These are phyloP conservation scores for Idaea dimidiata DNA, from an alignment of 2,888 invertebrate species.

Conservation along the genomic window DNA sequence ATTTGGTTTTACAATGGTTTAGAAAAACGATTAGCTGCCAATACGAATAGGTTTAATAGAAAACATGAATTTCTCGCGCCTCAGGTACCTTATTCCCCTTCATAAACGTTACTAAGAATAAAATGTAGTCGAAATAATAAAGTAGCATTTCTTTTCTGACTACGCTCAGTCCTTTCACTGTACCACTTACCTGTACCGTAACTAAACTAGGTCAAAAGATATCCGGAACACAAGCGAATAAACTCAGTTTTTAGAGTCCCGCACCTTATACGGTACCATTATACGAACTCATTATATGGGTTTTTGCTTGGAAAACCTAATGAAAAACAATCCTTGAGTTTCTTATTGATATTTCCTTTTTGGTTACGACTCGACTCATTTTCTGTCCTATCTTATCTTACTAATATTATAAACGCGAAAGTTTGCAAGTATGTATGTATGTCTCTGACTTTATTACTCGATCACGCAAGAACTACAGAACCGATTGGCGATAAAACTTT, in stretches of 20 bases:
- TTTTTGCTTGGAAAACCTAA: background rate
- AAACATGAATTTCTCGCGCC: background rate
- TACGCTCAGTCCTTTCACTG: background rate
- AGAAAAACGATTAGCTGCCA: too few species aligned
- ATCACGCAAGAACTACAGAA: too few species aligned
- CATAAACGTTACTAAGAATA: background rate
- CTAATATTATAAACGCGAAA: too few species aligned
- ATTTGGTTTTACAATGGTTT: too few species aligned
- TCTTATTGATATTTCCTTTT: background rate
- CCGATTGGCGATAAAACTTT: too few species aligned
- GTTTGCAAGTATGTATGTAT: too few species aligned
- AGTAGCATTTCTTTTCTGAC: background rate
- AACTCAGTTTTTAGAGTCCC: background rate
- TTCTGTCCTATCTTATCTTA: background rate
- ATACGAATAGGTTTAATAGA: too few species aligned
- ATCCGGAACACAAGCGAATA: background rate
- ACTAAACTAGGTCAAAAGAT: background rate
- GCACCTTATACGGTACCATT: background rate
- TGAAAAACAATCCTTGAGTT: background rate
- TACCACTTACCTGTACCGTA: background rate
- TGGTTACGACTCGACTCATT: background rate
- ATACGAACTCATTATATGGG: background rate
- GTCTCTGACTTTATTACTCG: too few species aligned
- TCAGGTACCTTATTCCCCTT: background rate
- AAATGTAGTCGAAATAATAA: slow-evolving; percentile 1